Percentiles rank a stretch among this genome's conserved stretches.
These are phyloP conservation scores for Chaetogeoica ovagalla DNA, from an alignment of 2,888 invertebrate species.

Conservation along the genomic window DNA sequence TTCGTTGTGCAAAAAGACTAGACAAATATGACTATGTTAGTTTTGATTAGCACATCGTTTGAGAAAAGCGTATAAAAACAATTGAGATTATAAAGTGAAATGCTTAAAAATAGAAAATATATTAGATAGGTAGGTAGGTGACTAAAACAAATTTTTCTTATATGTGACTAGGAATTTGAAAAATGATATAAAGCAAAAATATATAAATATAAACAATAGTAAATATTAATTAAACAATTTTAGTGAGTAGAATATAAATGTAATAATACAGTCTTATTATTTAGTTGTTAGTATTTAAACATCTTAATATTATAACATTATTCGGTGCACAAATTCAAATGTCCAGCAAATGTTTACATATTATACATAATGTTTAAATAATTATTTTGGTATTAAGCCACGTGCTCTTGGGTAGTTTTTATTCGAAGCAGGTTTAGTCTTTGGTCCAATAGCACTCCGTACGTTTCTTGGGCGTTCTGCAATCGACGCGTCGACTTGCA, in stretches of 20 bases:
- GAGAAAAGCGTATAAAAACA: slow-evolving; percentile 19
- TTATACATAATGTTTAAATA: no score
- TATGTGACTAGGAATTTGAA: slow-evolving; percentile 46
- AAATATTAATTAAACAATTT: slow-evolving; percentile 19
- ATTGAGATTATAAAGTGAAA: slow-evolving; percentile 33
- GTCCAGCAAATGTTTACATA: slow-evolving; percentile 7
- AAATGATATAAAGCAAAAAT: slow-evolving; percentile 11
- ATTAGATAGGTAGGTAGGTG: slow-evolving; percentile 10
- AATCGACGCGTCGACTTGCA: slow-evolving; percentile 57
- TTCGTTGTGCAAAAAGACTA: slow-evolving; percentile 45
- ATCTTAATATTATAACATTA: slow-evolving; percentile 29
- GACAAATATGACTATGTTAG: slow-evolving; percentile 50
- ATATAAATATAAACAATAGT: slow-evolving; percentile 7
- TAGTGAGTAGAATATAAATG: slow-evolving; percentile 41
- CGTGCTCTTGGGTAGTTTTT: slow-evolving; percentile 57
- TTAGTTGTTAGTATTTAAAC: slow-evolving; percentile 37
- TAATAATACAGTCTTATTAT: slow-evolving; percentile 40
- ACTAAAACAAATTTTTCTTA: slow-evolving; percentile 22
- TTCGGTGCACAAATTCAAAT: slow-evolving; percentile 40
- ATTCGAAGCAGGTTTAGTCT: slow-evolving; percentile 47
- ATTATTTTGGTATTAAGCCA: slow-evolving; percentile 57
- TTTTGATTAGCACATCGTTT: slow-evolving; percentile 38
- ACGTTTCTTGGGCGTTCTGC: slow-evolving; percentile 54
- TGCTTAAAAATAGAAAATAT: slow-evolving; percentile 30
- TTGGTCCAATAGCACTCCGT: slow-evolving; percentile 50